Conservation (phyloP, 2,113 vertebrate species). For the Herpailurus yagouaroundi region DNA sequence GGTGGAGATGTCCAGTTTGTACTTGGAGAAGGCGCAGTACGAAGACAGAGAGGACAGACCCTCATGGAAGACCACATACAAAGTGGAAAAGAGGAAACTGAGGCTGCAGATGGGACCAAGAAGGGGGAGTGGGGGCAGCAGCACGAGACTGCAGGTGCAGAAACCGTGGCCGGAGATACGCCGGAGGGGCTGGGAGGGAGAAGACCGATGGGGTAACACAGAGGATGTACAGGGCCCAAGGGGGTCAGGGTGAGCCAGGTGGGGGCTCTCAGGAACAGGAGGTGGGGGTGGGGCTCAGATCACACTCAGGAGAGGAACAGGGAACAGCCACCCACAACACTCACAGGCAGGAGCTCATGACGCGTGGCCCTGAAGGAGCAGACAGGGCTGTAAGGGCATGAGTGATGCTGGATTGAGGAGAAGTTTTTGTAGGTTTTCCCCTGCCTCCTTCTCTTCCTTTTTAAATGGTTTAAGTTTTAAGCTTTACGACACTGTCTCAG, state of each 20-base stretch:
- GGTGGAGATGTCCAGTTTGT: not conserved
- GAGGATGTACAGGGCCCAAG: not conserved
- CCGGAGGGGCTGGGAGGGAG: fast-evolving
- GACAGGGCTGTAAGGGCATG: no score
- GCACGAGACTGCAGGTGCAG: not conserved
- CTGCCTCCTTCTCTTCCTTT: not conserved
- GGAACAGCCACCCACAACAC: fast-evolving
- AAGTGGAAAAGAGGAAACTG: not conserved
- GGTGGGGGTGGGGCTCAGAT: not conserved
- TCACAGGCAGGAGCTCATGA: not conserved
- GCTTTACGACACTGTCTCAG: not conserved
- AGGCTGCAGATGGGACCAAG: not conserved
- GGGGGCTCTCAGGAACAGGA: not conserved
- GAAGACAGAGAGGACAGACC: not conserved
- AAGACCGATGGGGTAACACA: not conserved
- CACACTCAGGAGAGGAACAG: not conserved
- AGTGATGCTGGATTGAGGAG: not conserved
- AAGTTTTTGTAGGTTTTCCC: not conserved
- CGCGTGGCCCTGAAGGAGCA: not conserved
- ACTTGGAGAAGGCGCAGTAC: not conserved
- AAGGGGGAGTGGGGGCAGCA: not conserved
- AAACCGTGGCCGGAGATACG: not conserved
- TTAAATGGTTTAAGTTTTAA: not conserved
- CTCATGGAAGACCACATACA: fast-evolving
- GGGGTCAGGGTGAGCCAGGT: not conserved